Conservation (phyloP, 2,888 invertebrate genomes). For the Philereme vetulata region DNA sequence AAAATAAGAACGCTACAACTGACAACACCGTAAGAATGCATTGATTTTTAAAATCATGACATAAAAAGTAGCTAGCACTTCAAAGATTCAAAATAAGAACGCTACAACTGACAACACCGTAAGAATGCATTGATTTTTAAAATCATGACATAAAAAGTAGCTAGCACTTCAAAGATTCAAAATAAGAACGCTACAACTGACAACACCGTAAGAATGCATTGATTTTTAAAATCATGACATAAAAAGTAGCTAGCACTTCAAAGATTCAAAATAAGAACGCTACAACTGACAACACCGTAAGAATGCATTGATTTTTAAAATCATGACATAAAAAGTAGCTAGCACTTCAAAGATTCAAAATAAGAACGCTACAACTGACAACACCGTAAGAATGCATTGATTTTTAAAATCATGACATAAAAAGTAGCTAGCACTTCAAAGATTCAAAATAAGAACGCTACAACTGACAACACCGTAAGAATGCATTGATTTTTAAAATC, state of each 20-base stretch:
- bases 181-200: slow-evolving; percentile 16
- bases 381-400: slow-evolving; percentile 39
- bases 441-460: slow-evolving; percentile 9
- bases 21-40: slow-evolving; percentile 37
- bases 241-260: background rate
- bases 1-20: slow-evolving; percentile 15
- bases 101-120: slow-evolving; percentile 18
- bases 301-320: slow-evolving; percentile 48
- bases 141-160: background rate
- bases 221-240: slow-evolving; percentile 41
- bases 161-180: slow-evolving; percentile 1
- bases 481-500: slow-evolving; percentile 46
- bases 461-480: slow-evolving; percentile 26
- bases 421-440: background rate
- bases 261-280: slow-evolving; percentile 7
- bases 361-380: slow-evolving; percentile 17
- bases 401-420: slow-evolving; percentile 38
- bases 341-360: slow-evolving; percentile 4
- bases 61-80: background rate
- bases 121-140: slow-evolving; percentile 47
- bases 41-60: slow-evolving; percentile 41
- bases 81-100: slow-evolving; percentile 7
- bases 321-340: background rate
- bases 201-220: slow-evolving; percentile 36
- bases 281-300: slow-evolving; percentile 20